A percentile compares a stretch with the other conserved stretches of the same genome.
Evolutionary conservation across 2,113 vertebrate genomes (phyloP).

Genomic region (Athene cunicularia): DNA sequence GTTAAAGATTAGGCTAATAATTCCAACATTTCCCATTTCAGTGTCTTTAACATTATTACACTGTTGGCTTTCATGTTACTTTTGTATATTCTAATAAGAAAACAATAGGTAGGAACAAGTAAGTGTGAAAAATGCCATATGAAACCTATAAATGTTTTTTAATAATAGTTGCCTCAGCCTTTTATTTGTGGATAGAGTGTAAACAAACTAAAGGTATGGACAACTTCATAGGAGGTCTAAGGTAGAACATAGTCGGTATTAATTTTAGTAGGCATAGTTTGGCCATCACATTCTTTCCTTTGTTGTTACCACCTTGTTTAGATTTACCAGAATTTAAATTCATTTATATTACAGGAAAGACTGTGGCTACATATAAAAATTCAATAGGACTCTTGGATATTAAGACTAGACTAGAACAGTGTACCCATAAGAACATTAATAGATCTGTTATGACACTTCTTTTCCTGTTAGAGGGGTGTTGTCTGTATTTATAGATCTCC

Average conservation of each 20-base stretch:
- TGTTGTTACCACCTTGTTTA: background rate
- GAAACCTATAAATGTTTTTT: background rate
- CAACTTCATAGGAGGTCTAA: background rate
- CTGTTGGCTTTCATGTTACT: background rate
- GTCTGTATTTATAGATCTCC: background rate
- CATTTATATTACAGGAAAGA: background rate
- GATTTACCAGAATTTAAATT: background rate
- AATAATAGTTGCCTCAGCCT: background rate
- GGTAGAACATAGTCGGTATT: background rate
- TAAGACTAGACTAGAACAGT: background rate
- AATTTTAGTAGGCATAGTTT: background rate
- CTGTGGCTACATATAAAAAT: background rate
- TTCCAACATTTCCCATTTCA: background rate
- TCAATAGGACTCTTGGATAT: background rate
- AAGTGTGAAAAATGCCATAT: background rate
- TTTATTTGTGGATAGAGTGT: background rate
- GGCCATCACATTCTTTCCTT: background rate
- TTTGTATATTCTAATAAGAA: background rate
- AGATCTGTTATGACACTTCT: background rate
- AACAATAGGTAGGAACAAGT: background rate
- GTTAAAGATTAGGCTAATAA: background rate
- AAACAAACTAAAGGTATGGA: background rate
- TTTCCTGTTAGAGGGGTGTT: background rate
- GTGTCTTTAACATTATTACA: background rate
- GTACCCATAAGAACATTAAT: conserved; percentile 22